These are phyloP conservation scores for Hylyphantes graminicola DNA, from an alignment of 1,140 invertebrate species.

Conservation along the genomic window DNA sequence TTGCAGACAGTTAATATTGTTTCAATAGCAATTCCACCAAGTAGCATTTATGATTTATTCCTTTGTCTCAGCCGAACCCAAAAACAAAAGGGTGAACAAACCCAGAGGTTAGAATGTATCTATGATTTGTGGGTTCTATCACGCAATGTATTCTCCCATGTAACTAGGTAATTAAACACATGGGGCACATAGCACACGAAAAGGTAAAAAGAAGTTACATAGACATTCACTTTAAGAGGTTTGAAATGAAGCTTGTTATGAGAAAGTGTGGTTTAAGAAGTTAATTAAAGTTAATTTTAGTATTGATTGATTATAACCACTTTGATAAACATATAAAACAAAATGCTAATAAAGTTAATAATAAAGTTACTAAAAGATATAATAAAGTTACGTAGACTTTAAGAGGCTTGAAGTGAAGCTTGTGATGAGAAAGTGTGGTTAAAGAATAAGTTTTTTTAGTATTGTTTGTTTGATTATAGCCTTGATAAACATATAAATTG, in stretches of 20 bases:
- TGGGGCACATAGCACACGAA: background rate
- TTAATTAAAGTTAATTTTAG: too few relatives aligned
- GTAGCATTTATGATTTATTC: background rate
- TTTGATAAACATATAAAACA: too few relatives aligned
- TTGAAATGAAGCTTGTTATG: background rate
- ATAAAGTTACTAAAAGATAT: too few relatives aligned
- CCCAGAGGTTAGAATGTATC: slow-evolving; percentile 12
- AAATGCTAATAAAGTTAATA: too few relatives aligned
- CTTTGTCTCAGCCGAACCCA: slow-evolving; percentile 28
- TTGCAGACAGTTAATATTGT: background rate
- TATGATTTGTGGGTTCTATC: slow-evolving; percentile 31
- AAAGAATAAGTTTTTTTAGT: too few relatives aligned
- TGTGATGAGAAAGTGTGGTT: too few relatives aligned
- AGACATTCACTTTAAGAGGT: background rate
- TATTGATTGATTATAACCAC: too few relatives aligned
- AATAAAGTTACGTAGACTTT: too few relatives aligned
- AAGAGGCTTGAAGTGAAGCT: too few relatives aligned
- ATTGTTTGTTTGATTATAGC: too few relatives aligned
- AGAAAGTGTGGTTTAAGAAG: too few relatives aligned
- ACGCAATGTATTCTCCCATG: slow-evolving; percentile 15
- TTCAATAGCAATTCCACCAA: background rate
- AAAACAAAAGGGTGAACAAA: slow-evolving; percentile 40
- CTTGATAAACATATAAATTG: too few relatives aligned
- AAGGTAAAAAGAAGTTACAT: background rate
- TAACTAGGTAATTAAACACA: background rate